Evolutionary conservation across 2,113 vertebrate genomes (phyloP).

Genomic region (Corvus cornix): DNA sequence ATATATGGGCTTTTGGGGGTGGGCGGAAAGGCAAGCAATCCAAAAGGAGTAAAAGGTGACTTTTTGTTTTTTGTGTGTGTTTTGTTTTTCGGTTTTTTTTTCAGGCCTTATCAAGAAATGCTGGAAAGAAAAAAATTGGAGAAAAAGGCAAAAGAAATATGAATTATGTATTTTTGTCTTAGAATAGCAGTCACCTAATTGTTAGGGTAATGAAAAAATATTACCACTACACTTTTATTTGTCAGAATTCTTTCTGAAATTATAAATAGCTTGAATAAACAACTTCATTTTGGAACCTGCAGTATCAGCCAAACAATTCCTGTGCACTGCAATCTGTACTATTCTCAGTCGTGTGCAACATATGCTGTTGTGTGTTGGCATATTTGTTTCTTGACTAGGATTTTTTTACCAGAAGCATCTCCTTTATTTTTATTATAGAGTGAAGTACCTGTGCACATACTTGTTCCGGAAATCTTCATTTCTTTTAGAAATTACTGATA

Average conservation of each 20-base stretch:
- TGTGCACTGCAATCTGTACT: background rate
- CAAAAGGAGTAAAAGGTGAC: background rate
- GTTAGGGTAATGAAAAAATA: background rate
- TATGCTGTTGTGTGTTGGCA: background rate
- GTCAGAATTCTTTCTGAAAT: background rate
- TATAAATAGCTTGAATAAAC: slow-evolving; percentile 21
- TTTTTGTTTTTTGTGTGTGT: accelerated
- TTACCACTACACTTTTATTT: background rate
- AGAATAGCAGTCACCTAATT: background rate
- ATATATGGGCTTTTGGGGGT: too few species aligned
- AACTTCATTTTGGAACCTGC: background rate
- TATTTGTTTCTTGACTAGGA: background rate
- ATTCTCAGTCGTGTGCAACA: background rate
- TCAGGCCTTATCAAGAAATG: background rate
- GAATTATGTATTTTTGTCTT: background rate
- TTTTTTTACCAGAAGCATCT: background rate
- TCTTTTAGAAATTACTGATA: background rate
- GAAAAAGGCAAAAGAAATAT: background rate
- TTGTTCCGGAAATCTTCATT: background rate
- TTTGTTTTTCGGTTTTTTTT: background rate
- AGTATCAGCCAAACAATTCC: background rate
- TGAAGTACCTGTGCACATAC: background rate
- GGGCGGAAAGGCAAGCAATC: background rate
- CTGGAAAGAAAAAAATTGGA: background rate
- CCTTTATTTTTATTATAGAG: background rate